Conservation (phyloP, 2,888 invertebrate genomes). For the Ellobium chinense region DNA sequence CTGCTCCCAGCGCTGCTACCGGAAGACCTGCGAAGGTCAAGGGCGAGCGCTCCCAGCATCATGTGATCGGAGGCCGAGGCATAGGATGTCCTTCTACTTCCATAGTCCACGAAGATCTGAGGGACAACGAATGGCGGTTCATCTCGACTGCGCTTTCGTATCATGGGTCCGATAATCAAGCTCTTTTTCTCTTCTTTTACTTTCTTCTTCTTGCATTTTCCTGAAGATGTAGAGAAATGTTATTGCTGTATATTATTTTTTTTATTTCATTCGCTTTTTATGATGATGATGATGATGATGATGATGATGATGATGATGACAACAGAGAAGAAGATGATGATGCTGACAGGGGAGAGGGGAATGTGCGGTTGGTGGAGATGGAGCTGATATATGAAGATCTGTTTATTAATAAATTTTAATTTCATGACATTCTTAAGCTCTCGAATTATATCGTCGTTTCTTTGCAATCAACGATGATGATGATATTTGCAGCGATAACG, state of each 20-base stretch:
- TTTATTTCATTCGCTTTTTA: neutral
- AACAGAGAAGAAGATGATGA: neutral
- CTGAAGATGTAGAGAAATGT: slow-evolving; percentile 37
- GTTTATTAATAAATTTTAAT: too few relatives aligned
- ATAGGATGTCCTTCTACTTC: slow-evolving; percentile 70
- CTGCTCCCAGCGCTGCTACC: slow-evolving; percentile 56
- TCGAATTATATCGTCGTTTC: too few relatives aligned
- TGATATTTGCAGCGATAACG: too few relatives aligned
- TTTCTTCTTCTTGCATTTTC: slow-evolving; percentile 56
- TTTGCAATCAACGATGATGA: too few relatives aligned
- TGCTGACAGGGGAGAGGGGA: neutral
- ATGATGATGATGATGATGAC: neutral
- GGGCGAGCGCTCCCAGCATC: slow-evolving; percentile 53
- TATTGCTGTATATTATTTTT: neutral
- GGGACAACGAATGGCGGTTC: slow-evolving; percentile 64
- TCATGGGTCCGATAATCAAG: slow-evolving; percentile 66
- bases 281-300: neutral
- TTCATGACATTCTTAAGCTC: too few relatives aligned
- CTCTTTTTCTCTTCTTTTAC: slow-evolving; percentile 68
- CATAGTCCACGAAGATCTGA: slow-evolving; percentile 74
- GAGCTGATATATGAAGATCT: too few relatives aligned
- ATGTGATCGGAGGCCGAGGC: slow-evolving; percentile 61
- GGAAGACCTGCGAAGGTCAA: slow-evolving; percentile 54
- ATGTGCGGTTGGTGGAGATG: neutral
- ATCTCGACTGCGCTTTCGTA: slow-evolving; percentile 65